A percentile compares a stretch with the other conserved stretches of the same genome.
These are phyloP conservation scores for Melikaiella ostensackeni DNA, from an alignment of 2,888 invertebrate genomes.

Conservation along the genomic window DNA sequence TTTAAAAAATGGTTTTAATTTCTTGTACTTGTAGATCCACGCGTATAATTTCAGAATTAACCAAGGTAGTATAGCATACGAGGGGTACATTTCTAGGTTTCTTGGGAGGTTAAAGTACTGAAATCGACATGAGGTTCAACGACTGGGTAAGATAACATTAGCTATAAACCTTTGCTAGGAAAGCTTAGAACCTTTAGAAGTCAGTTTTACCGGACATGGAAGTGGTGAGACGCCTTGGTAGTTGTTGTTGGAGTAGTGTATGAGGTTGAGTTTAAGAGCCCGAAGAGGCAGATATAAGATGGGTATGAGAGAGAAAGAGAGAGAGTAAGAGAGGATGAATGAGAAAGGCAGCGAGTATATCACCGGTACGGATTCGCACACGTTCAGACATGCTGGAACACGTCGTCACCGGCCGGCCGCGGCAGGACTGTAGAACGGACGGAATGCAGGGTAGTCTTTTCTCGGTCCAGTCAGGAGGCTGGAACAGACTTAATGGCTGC, in stretches of 20 bases:
- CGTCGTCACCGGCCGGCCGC: constrained; percentile 43
- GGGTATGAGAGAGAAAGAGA: constrained; percentile 8
- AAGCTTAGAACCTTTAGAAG: constrained; percentile 1
- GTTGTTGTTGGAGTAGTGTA: not conserved
- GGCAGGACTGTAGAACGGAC: constrained; percentile 45
- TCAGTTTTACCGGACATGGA: not conserved
- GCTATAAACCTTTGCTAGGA: constrained; percentile 1
- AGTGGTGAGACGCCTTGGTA: not conserved
- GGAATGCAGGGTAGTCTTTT: constrained; percentile 49
- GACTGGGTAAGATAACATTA: not conserved
- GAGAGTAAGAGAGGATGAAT: constrained; percentile 15
- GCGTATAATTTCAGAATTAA: not conserved
- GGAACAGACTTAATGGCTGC: constrained; percentile 66
- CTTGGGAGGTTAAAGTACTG: not conserved
- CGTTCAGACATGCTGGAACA: constrained; percentile 38
- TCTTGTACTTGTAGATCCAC: too few relatives aligned
- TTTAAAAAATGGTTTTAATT: too few relatives aligned
- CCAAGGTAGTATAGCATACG: not conserved
- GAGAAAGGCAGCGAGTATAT: constrained; percentile 9
- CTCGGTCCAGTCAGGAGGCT: constrained; percentile 44
- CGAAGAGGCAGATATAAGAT: not conserved
- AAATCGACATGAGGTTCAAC: not conserved
- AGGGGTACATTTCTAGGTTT: not conserved
- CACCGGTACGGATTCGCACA: constrained; percentile 32
- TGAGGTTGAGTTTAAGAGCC: not conserved